Evolutionary conservation across 64 coral and sea anemone species (phyloP).

Genomic region (Astreopora myriophthalma): DNA sequence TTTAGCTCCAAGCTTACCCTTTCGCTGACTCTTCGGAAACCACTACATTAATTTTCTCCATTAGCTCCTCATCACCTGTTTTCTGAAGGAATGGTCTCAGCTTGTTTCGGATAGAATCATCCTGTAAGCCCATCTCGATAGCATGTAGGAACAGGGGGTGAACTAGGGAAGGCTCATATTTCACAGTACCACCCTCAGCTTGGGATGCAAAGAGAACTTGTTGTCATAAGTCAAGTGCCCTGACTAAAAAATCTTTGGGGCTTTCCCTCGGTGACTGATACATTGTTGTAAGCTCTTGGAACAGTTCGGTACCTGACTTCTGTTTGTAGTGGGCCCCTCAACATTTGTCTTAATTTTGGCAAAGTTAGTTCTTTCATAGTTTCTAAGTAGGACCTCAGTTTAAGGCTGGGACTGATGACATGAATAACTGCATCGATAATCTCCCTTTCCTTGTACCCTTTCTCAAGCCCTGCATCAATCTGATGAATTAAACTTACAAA

Average conservation of each 20-base stretch:
- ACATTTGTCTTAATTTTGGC: neutral
- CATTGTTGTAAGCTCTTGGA: neutral
- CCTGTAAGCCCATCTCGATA: constrained; percentile 47
- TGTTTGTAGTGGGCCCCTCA: neutral
- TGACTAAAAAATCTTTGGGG: neutral
- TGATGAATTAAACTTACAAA: no score
- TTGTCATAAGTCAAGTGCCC: constrained; percentile 4
- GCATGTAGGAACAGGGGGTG: constrained; percentile 32
- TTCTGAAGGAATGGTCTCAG: constrained; percentile 50
- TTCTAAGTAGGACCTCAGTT: constrained; percentile 14
- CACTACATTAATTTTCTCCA: neutral
- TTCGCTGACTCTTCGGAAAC: neutral
- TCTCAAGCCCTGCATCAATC: neutral
- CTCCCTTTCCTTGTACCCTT: constrained; percentile 35
- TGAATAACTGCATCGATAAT: no score
- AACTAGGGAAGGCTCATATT: constrained; percentile 56
- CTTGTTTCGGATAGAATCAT: constrained; percentile 60
- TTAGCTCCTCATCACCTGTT: neutral
- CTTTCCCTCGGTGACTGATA: neutral
- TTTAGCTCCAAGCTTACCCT: neutral
- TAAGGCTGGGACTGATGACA: neutral
- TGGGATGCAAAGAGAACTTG: constrained; percentile 36
- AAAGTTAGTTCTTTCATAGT: neutral
- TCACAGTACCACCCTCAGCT: neutral
- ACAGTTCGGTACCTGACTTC: constrained; percentile 14